These are phyloP conservation scores for Amphiprion clarkii DNA, from an alignment of 2,797 vertebrate genomes.

Conservation along the genomic window DNA sequence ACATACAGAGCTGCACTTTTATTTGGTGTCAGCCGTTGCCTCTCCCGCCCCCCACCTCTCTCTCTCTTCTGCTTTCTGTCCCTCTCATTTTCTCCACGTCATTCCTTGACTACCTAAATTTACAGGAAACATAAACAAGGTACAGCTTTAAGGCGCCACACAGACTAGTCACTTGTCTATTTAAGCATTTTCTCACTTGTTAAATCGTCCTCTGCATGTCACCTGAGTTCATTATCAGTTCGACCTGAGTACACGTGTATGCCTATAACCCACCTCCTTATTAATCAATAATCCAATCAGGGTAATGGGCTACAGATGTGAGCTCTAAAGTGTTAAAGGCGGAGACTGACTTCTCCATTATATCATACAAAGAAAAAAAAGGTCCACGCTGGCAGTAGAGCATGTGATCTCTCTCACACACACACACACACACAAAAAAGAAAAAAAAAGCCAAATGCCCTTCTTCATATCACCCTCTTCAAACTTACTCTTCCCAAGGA, in stretches of 20 bases:
- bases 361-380: constrained; percentile 8
- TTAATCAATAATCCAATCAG: constrained; percentile 59
- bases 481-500: constrained; percentile 63
- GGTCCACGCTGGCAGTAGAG: background rate
- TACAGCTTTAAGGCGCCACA: constrained; percentile 37
- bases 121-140: constrained; percentile 38
- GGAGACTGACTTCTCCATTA: constrained; percentile 5
- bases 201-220: constrained; percentile 36
- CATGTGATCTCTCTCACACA: constrained; percentile 8
- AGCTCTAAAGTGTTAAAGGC: background rate
- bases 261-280: constrained; percentile 18
- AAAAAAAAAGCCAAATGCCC: constrained; percentile 10
- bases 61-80: constrained; percentile 4
- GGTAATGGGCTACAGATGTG: constrained; percentile 39
- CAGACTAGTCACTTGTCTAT: constrained; percentile 3
- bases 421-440: background rate
- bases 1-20: constrained; percentile 68
- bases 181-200: constrained; percentile 31
- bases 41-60: constrained; percentile 5
- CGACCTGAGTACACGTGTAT: constrained; percentile 30
- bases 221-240: constrained; percentile 44
- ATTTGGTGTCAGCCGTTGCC: constrained; percentile 48
- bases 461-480: constrained; percentile 45
- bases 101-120: constrained; percentile 65
- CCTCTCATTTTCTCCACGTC: constrained; percentile 55